Base-by-base conservation (phyloP, 2,797 vertebrate species). In the Diplodus puntazzo region DNA sequence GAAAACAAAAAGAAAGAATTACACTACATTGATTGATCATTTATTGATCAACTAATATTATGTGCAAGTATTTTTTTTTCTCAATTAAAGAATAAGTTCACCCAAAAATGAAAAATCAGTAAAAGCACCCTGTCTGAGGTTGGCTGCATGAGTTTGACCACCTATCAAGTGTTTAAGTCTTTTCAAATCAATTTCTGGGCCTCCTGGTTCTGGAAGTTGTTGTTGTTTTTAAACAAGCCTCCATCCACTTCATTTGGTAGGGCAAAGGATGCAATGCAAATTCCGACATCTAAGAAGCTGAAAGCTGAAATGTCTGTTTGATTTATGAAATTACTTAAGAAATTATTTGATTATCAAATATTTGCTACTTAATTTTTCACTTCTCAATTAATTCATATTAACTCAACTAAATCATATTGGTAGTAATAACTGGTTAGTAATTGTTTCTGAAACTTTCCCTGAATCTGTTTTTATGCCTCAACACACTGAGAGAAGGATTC, bases 401-500 rank as follows among this genome's bases (percentile, higher is more conserved):
- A 39, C 11, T 8, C 30, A n/a, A 11, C 17, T n/a, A 16, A 0
- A 14, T 27, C 2, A 0, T 30, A 11, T 14, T 7, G 1, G 23
- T 55, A 7, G 1, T 14, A 27, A 61, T 54, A 34, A 34, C 7
- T 7, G 1, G 34, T 46, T 55, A 7, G 1, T 14, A 27, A 61
- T 54, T 63, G n/a, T 54, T 64, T 42, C 39, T 0, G 2, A 25
- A n/a, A 46, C 21, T 46, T 59, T 21, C 16, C 2, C 17, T 23
- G 8, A 17, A 39, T 59, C 27, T 45, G 5, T 59, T 42, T 52
- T 11, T 21, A 27, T 75, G 11, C 20, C 20, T 8, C 10, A 3
- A 65, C 42, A 39, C 16, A 66, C 34, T 27, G 45, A 69, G 42
- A 18, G 63, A 62, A 55, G n/a, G 50, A 54, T 62, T 54, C 11